Conservation (phyloP, 2,888 invertebrate species). For the Carterocephalus palaemon region DNA sequence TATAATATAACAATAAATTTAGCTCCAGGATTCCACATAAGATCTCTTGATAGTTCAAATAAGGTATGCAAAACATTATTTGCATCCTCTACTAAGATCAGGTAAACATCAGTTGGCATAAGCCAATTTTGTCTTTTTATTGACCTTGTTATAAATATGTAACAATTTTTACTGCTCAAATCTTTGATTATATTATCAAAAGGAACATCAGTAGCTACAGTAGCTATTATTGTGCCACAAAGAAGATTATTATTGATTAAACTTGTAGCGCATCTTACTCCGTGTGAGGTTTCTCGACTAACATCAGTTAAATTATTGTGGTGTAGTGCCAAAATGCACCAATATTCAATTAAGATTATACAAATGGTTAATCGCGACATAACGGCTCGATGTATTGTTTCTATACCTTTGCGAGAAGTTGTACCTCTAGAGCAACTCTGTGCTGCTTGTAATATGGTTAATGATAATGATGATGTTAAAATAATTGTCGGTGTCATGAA, state of each 20-base stretch:
- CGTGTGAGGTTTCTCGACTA: too few species aligned
- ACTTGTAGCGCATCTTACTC: slow-evolving; percentile 5
- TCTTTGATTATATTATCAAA: slow-evolving; percentile 6
- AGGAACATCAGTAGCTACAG: not conserved
- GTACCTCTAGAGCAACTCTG: too few species aligned
- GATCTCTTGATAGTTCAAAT: slow-evolving; percentile 19
- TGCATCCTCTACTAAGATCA: slow-evolving; percentile 21
- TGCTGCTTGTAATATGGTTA: too few species aligned
- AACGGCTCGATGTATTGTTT: too few species aligned
- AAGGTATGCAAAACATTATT: slow-evolving; percentile 2
- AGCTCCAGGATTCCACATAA: slow-evolving; percentile 30
- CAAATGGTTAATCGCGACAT: too few species aligned
- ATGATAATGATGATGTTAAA: too few species aligned
- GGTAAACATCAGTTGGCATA: slow-evolving; percentile 21
- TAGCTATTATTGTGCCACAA: slow-evolving; percentile 1
- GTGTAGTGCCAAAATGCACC: too few species aligned
- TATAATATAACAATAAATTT: slow-evolving; percentile 24
- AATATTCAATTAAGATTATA: too few species aligned
- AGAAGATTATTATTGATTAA: slow-evolving; percentile 1
- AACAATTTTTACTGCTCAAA: slow-evolving; percentile 4
- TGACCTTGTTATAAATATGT: slow-evolving; percentile 9
- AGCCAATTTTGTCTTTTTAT: slow-evolving; percentile 11
- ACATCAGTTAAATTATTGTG: too few species aligned
- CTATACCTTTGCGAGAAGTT: too few species aligned
- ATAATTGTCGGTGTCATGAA: too few species aligned